Evolutionary conservation across 2,888 invertebrate species (phyloP).

Genomic region (Galeruca laticollis): DNA sequence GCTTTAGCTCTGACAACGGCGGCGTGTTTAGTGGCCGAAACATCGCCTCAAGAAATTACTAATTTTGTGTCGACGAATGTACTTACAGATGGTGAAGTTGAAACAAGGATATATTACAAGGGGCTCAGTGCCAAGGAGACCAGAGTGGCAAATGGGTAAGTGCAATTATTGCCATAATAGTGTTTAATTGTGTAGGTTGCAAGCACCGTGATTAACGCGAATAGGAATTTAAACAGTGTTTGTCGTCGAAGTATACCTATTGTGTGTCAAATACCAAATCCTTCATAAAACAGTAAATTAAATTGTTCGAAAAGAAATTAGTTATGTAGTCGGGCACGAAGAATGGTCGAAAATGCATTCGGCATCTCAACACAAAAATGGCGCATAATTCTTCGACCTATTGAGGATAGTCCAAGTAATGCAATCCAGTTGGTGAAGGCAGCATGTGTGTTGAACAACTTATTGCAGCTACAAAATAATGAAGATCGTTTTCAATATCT

Average conservation of each 20-base stretch:
- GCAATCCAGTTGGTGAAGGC: no score
- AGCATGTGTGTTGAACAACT: no score
- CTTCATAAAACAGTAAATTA: no score
- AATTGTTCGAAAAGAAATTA: no score
- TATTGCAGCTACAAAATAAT: no score
- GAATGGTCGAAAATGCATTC: no score
- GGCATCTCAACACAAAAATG: no score
- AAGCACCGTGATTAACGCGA: neutral
- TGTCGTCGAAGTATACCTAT: neutral
- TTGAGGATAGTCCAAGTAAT: no score
- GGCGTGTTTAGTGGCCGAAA: slow-evolving; percentile 44
- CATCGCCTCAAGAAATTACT: slow-evolving; percentile 62
- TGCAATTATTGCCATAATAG: slow-evolving; percentile 35
- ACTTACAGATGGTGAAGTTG: slow-evolving; percentile 78
- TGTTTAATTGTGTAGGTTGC: neutral
- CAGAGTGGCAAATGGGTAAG: slow-evolving; percentile 70
- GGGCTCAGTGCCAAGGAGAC: slow-evolving; percentile 79
- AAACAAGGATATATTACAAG: slow-evolving; percentile 74
- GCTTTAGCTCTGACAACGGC: slow-evolving; percentile 35
- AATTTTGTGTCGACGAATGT: slow-evolving; percentile 77
- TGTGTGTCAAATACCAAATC: no score
- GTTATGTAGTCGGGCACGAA: no score
- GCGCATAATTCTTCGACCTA: no score
- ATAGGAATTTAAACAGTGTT: neutral
- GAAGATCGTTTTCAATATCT: no score